Base-by-base conservation (phyloP, 2,888 invertebrate species). In the Xylota sylvarum region DNA sequence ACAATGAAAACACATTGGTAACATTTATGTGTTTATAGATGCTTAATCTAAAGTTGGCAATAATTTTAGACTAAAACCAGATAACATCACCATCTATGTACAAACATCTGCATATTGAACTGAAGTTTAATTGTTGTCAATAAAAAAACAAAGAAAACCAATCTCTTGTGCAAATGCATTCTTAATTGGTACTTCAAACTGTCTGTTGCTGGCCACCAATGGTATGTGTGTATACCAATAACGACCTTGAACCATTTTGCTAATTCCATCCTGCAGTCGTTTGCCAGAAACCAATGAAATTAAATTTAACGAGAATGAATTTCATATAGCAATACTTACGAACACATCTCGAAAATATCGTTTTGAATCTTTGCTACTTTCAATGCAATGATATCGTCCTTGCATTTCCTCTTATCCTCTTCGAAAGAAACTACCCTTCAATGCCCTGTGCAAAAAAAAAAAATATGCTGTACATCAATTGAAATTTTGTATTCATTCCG, bases 401-500 rank as follows among this genome's bases (percentile, higher is more conserved):
- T 43, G 17, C n/a, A 69, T 55, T 50, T 35, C 30, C 17, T 32
- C n/a, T 19, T 14, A 23, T 52, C 32, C 23, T 67, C 43, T 46
- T 43, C 19, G 48, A 37, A n/a, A 1, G 7, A n/a, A 70, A 35
- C 14, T 35, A 46, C n/a, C 35, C 5, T 3, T 43, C 73, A 55
- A 46, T 73, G 40, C 64, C 60, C 30, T 58, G 35, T 27, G 40
- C 32, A 23, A 23, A 23, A 23, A 23, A 23, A 23, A 23, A 23
- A 64, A 65, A 77, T 56, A 78, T 78, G 32, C 48, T 70, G 46
- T 69, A 70, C 84, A 82, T 82, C 82, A 86, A 82, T 78, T 82
- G 82, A 82, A 86, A 86, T 86, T 86, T 82, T 69, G 86, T 82
- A 86, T 86, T 86, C 77, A 77, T 72, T 82, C 56, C 67, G 73